Evolutionary conservation across 2,113 vertebrate genomes (phyloP).

Genomic region (Apteryx mantelli): DNA sequence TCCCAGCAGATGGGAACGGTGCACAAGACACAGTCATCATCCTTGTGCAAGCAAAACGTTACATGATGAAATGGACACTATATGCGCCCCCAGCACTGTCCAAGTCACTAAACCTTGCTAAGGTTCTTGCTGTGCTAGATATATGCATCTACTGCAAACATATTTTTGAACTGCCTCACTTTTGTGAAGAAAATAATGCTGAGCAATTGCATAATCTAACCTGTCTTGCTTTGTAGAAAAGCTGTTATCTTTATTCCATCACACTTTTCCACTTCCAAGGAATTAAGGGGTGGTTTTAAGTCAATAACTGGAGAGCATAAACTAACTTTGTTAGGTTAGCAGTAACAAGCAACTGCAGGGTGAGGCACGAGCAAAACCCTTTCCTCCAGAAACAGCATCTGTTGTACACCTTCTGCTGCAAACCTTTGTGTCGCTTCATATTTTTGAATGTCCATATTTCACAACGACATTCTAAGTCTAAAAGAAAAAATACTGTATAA

Average conservation of each 20-base stretch:
- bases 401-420: not conserved
- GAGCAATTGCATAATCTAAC: not conserved
- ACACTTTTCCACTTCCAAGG: not conserved
- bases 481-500: not conserved
- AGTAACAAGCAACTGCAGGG: slow-evolving; percentile 29
- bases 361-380: not conserved
- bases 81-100: not conserved
- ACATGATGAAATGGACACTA: not conserved
- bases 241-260: not conserved
- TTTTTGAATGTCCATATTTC: not conserved
- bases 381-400: slow-evolving; percentile 23
- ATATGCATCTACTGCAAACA: not conserved
- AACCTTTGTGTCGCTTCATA: fast-evolving
- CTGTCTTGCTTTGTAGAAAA: not conserved
- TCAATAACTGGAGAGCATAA: slow-evolving; percentile 25
- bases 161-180: not conserved
- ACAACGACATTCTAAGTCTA: not conserved
- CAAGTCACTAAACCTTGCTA: not conserved
- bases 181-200: not conserved
- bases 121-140: not conserved
- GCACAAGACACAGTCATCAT: not conserved
- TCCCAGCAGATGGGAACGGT: slow-evolving; percentile 24
- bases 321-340: slow-evolving; percentile 56
- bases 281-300: not conserved
- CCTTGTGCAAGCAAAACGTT: not conserved